A percentile compares a stretch with the other conserved stretches of the same genome.
Conservation (phyloP, 2,797 vertebrate genomes). For the Lacerta bilineata region DNA sequence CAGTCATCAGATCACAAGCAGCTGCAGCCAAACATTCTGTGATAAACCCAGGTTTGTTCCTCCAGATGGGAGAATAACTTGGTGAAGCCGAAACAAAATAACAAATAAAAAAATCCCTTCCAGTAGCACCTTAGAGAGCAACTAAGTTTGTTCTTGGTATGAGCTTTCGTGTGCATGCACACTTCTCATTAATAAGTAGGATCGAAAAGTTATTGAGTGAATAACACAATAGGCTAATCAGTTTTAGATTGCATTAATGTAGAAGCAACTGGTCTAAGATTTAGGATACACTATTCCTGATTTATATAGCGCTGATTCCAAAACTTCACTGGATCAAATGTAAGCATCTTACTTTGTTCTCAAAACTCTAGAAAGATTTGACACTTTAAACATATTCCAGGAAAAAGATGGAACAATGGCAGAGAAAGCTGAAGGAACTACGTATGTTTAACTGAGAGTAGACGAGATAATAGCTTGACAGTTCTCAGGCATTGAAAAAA, state of each 20-base stretch:
- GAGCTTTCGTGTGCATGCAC: too few species aligned
- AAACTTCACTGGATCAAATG: not conserved
- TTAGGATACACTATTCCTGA: too few species aligned
- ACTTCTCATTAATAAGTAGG: not conserved
- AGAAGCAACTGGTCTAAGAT: not conserved
- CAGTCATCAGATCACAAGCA: too few species aligned
- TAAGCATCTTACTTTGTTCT: not conserved
- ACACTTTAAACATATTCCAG: not conserved
- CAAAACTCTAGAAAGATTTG: not conserved
- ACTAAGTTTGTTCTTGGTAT: too few species aligned
- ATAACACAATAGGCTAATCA: not conserved
- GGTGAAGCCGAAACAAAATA: too few species aligned
- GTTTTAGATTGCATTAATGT: not conserved
- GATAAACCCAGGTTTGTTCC: too few species aligned
- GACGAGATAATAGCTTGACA: not conserved
- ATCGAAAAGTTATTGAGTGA: not conserved
- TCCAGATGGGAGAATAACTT: too few species aligned
- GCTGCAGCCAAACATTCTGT: too few species aligned
- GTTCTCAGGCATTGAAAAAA: slow-evolving; percentile 20
- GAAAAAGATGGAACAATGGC: not conserved
- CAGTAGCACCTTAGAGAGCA: too few species aligned
- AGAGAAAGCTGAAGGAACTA: not conserved
- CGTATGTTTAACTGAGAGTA: not conserved
- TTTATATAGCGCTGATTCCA: not conserved
- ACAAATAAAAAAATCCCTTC: too few species aligned